These are phyloP conservation scores for Hirudo medicinalis DNA, from an alignment of 1,140 invertebrate species.

Conservation along the genomic window DNA sequence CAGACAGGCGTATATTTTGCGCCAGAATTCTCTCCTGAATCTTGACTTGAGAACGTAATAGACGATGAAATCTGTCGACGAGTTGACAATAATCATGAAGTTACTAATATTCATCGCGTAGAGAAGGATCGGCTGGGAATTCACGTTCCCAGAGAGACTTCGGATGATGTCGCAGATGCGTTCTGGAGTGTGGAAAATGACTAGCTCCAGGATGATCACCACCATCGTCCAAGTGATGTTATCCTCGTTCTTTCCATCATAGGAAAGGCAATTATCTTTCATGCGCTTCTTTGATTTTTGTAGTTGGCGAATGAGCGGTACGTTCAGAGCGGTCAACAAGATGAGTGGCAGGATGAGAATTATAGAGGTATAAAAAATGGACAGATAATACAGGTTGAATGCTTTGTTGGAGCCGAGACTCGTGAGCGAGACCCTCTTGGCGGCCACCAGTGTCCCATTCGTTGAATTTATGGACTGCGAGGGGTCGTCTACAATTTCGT, in stretches of 20 bases:
- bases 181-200: conserved; percentile 21
- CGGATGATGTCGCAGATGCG: conserved; percentile 12
- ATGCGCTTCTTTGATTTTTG: conserved; percentile 11
- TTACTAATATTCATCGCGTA: conserved; percentile 12
- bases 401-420: conserved; percentile 8
- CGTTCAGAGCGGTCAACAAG: conserved; percentile 19
- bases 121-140: not conserved
- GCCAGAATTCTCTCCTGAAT: conserved; percentile 17
- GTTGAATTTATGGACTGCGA: not conserved
- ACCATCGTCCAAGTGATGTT: conserved; percentile 22
- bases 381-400: conserved; percentile 18
- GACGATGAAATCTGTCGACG: conserved; percentile 23
- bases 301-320: conserved; percentile 13
- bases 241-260: conserved; percentile 14
- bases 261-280: conserved; percentile 13
- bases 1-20: conserved; percentile 6
- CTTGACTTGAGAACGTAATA: conserved; percentile 20
- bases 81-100: conserved; percentile 21
- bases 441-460: not conserved
- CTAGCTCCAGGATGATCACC: conserved; percentile 21
- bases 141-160: not conserved
- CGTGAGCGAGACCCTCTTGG: not conserved
- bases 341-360: conserved; percentile 22
- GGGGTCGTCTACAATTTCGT: not conserved
- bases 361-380: conserved; percentile 19